phyloP scores from a whole-genome alignment of 2,113 vertebrate species.

The Sorex fumeus region DNA sequence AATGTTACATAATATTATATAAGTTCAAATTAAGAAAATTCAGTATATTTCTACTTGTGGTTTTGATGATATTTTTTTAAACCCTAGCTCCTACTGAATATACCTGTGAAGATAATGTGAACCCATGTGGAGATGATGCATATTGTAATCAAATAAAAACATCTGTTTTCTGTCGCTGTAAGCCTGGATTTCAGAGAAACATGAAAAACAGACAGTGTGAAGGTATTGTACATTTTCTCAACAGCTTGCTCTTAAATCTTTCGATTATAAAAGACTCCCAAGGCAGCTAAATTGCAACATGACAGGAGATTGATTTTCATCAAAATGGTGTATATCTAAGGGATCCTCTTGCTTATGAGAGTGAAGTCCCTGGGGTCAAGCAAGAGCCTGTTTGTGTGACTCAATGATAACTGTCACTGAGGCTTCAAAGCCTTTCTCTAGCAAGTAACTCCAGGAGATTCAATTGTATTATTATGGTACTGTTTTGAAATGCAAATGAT shows the following conservation, averaged over 20 bases:
- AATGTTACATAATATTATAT: conserved; percentile 50
- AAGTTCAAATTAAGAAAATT: conserved; percentile 51
- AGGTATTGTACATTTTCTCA: conserved; percentile 90
- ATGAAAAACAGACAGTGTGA: conserved; percentile 94
- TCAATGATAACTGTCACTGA: conserved; percentile 13
- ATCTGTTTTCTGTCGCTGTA: conserved; percentile 95
- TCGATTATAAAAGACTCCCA: conserved; percentile 60
- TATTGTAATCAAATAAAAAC: conserved; percentile 95
- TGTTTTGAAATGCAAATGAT: conserved; percentile 80
- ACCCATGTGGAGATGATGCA: conserved; percentile 96
- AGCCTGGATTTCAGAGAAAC: conserved; percentile 96
- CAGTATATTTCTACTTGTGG: conserved; percentile 35
- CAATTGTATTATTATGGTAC: conserved; percentile 17
- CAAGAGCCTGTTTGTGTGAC: conserved; percentile 37
- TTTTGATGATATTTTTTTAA: conserved; percentile 67
- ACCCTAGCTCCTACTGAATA: conserved; percentile 92
- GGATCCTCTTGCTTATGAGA: conserved; percentile 60
- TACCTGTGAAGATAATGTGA: conserved; percentile 94
- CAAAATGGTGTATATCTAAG: conserved; percentile 31
- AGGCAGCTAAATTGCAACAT: conserved; percentile 64
- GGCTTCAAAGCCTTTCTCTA: conserved; percentile 4
- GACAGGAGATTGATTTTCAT: conserved; percentile 69
- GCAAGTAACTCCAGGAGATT: conserved; percentile 47
- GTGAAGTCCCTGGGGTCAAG: conserved; percentile 55
- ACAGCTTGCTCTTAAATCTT: conserved; percentile 72